Conservation (phyloP, 2,113 vertebrate genomes). For the Crotophaga sulcirostris region DNA sequence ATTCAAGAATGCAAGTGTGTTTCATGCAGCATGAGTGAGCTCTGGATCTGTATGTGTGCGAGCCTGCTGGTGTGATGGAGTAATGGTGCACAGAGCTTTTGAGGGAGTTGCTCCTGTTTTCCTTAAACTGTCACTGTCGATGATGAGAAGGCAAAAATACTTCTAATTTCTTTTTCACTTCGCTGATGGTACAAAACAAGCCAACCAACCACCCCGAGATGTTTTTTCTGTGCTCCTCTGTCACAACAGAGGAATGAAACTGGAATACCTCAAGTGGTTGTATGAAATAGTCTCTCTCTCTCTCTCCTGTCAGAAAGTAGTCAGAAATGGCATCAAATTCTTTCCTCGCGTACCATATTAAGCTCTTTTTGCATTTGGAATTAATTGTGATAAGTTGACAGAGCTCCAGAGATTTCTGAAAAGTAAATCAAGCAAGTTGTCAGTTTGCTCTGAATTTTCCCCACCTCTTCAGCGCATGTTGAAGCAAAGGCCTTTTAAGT, state of each 20-base stretch:
- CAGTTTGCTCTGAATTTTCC: constrained; percentile 42
- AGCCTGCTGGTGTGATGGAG: not conserved
- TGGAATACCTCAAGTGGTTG: not conserved
- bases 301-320: not conserved
- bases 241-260: constrained; percentile 28
- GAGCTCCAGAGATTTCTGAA: constrained; percentile 32
- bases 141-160: not conserved
- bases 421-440: constrained; percentile 40
- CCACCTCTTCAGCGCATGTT: not conserved
- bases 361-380: constrained; percentile 28
- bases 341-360: constrained; percentile 6
- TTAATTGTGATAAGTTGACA: constrained; percentile 60
- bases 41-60: not conserved
- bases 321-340: constrained; percentile 21
- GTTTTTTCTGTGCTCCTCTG: not conserved
- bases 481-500: constrained; percentile 28
- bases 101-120: not conserved
- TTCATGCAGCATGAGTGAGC: not conserved
- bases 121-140: not conserved
- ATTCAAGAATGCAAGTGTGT: not conserved
- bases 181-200: not conserved
- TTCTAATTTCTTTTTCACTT: constrained; percentile 15
- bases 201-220: not conserved
- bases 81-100: not conserved
- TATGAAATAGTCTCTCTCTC: not conserved